Base-by-base conservation (phyloP, 2,113 vertebrate genomes). In the Miniopterus natalensis region DNA sequence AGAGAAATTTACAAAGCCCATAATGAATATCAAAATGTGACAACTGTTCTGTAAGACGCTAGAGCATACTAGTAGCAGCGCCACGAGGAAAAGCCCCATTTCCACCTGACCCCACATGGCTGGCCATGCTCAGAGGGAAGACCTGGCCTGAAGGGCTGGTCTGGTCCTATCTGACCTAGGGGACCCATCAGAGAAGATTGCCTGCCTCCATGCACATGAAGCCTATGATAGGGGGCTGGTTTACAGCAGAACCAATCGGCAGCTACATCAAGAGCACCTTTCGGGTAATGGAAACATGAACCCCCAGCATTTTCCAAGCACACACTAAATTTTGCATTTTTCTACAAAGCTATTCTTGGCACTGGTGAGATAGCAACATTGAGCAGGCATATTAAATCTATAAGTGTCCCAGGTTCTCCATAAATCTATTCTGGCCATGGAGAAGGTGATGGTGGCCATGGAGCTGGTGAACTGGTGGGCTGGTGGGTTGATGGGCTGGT, bases 1-100 rank as follows among this genome's bases (percentile, higher is more conserved):
- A 70, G 57, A 21, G 49, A 86, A 94, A 80, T 20, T 45, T 85
- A 40, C 12, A 7, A 68, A 90, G 63, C 80, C 70, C 57, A 53
- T 51, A 59, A n/a, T 49, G 80, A 55, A 63, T 78, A 75, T 36
- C 47, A 29, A 12, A 15, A 55, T 1, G 10, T 53, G 75, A 71
- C 25, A 2, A 15, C 74, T 74, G 31, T 20, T 79, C 84, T 71
- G 45, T 57, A 79, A 75, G 45, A 88, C 84, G 49, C 92, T 1
- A 36, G 21, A 66, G 15, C 18, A 10, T 55, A 31, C 15, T 11
- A 29, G 47, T 8, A 40, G 29, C 42, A 85, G 47, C 21, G 21
- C 3, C 31, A n/a, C 6, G 5, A 31, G 49, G 66, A 31, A 75
- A 55, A 0, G 0, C 21, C 65, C 36, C 4, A 15, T 23, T 7